Evolutionary conservation across 2,797 vertebrate genomes (phyloP).

Genomic region (Hemitrygon akajei): DNA sequence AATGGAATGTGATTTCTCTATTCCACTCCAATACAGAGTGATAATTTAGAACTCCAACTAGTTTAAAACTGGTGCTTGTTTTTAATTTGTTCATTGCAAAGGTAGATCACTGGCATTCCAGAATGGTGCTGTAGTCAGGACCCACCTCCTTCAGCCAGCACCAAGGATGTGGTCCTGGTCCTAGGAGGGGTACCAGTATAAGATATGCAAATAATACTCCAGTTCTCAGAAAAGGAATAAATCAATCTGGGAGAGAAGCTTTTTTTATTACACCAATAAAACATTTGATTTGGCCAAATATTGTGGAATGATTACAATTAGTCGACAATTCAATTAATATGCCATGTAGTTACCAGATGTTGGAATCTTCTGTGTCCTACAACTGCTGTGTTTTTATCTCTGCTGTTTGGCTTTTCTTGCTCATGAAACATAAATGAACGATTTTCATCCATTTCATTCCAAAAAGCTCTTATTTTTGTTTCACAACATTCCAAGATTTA

Average conservation of each 20-base stretch:
- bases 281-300: background rate
- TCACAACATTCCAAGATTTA: background rate
- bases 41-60: background rate
- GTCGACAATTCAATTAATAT: background rate
- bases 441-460: background rate
- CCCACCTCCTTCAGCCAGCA: background rate
- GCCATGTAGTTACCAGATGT: background rate
- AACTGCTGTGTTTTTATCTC: background rate
- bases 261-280: background rate
- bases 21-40: background rate
- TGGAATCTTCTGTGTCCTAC: background rate
- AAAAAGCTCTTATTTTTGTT: background rate
- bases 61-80: background rate
- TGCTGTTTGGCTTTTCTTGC: background rate
- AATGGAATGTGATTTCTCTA: background rate
- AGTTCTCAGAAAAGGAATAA: background rate
- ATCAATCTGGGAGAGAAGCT: background rate
- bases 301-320: background rate
- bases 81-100: background rate
- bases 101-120: background rate
- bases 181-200: background rate
- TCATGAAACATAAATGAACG: background rate
- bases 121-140: background rate
- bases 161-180: background rate
- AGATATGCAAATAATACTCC: too few relatives aligned